Conservation (phyloP, 2,113 vertebrate species). For the Fukomys damarensis region DNA sequence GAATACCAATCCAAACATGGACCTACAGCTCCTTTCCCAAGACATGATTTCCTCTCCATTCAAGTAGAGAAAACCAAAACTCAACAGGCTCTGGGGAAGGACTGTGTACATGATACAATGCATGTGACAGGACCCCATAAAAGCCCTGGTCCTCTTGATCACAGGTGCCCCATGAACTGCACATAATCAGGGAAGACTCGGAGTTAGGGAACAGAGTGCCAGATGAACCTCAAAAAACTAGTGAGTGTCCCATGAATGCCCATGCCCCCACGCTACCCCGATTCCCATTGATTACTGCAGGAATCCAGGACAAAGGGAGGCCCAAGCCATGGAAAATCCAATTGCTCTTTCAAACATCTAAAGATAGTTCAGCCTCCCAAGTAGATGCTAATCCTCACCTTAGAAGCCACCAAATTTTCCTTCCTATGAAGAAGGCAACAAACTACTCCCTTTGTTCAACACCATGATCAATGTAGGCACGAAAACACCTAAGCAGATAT, state of each 20-base stretch:
- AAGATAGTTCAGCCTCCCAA: no score
- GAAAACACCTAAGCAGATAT: not conserved
- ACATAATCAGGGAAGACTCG: not conserved
- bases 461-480: fast-evolving
- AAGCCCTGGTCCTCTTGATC: not conserved
- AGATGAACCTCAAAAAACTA: not conserved
- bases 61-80: not conserved
- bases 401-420: not conserved
- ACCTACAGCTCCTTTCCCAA: not conserved
- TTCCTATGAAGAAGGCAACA: not conserved
- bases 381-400: not conserved
- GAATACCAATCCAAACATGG: not conserved
- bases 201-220: not conserved
- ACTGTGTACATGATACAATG: fast-evolving
- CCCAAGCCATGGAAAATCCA: not conserved
- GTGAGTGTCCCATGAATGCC: not conserved
- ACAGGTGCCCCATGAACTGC: not conserved
- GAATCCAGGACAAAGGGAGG: not conserved
- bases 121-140: fast-evolving
- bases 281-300: not conserved
- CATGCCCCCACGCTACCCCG: no score
- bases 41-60: not conserved
- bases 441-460: not conserved
- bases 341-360: not conserved
- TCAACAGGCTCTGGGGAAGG: not conserved